A percentile compares a stretch with the other conserved stretches of the same genome.
Evolutionary conservation across 2,888 invertebrate species (phyloP).

Genomic region (Hypomecis atomaria): DNA sequence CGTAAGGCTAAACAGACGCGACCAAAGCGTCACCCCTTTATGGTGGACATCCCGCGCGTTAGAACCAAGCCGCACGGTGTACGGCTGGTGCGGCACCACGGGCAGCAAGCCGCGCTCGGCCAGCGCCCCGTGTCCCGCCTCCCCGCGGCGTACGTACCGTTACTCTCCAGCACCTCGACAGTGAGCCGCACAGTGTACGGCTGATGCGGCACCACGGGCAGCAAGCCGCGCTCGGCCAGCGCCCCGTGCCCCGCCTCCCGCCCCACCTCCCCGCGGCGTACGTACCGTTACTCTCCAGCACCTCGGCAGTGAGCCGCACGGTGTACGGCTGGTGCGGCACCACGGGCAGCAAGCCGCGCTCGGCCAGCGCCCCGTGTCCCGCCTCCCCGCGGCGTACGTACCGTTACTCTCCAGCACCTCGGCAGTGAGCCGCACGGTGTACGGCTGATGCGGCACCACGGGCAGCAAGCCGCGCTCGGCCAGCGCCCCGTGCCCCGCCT

Average conservation of each 20-base stretch:
- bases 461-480: slow-evolving; percentile 96
- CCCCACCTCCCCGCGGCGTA: slow-evolving; percentile 83
- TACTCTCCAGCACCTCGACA: slow-evolving; percentile 96
- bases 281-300: slow-evolving; percentile 96
- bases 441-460: slow-evolving; percentile 93
- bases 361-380: slow-evolving; percentile 98
- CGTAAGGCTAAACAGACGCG: too few species aligned
- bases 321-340: slow-evolving; percentile 96
- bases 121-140: slow-evolving; percentile 97
- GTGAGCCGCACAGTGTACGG: slow-evolving; percentile 96
- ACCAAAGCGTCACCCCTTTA: too few species aligned
- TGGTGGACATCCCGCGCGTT: too few species aligned
- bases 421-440: slow-evolving; percentile 95
- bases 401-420: slow-evolving; percentile 98
- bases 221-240: slow-evolving; percentile 95
- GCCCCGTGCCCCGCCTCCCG: slow-evolving; percentile 99
- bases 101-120: slow-evolving; percentile 96
- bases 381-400: slow-evolving; percentile 77
- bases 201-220: slow-evolving; percentile 92
- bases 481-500: slow-evolving; percentile 98
- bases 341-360: slow-evolving; percentile 93
- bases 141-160: slow-evolving; percentile 85
- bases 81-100: slow-evolving; percentile 93
- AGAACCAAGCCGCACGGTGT: slow-evolving; percentile 96
- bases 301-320: slow-evolving; percentile 95